phyloP scores from a whole-genome alignment of 2,888 invertebrate genomes.

The Criorhina ranunculi region DNA sequence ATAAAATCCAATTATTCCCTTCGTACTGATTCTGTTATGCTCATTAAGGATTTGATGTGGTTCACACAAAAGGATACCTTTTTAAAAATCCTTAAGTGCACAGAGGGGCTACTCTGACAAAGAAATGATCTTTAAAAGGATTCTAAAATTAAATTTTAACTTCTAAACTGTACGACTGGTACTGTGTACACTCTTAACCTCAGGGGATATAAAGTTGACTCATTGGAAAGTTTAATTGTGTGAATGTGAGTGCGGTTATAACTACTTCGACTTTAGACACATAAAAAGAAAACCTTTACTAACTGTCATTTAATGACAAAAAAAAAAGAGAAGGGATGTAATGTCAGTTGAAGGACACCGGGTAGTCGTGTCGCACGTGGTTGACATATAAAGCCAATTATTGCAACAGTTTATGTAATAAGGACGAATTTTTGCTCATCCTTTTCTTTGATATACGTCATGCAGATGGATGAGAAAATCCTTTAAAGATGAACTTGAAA shows the following conservation, averaged over 20 bases:
- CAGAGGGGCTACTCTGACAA: background rate
- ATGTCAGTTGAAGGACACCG: slow-evolving; percentile 45
- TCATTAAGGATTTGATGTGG: slow-evolving; percentile 70
- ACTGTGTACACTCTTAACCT: slow-evolving; percentile 2
- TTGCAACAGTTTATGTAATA: slow-evolving; percentile 50
- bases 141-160: slow-evolving; percentile 53
- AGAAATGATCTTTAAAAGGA: slow-evolving; percentile 52
- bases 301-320: slow-evolving; percentile 9
- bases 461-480: slow-evolving; percentile 22
- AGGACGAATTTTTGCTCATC: slow-evolving; percentile 33
- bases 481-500: slow-evolving; percentile 19
- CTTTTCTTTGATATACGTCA: slow-evolving; percentile 1
- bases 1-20: slow-evolving; percentile 76
- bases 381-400: slow-evolving; percentile 76
- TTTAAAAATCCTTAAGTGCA: background rate
- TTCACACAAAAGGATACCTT: slow-evolving; percentile 34
- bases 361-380: slow-evolving; percentile 59
- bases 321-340: slow-evolving; percentile 23
- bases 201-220: slow-evolving; percentile 47
- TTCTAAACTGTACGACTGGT: slow-evolving; percentile 9
- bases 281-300: slow-evolving; percentile 25
- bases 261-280: too few species aligned
- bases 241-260: slow-evolving; percentile 50
- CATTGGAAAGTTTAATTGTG: slow-evolving; percentile 48
- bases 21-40: slow-evolving; percentile 74